These are phyloP conservation scores for Archocentrus centrarchus DNA, from an alignment of 2,113 vertebrate species.

Conservation along the genomic window DNA sequence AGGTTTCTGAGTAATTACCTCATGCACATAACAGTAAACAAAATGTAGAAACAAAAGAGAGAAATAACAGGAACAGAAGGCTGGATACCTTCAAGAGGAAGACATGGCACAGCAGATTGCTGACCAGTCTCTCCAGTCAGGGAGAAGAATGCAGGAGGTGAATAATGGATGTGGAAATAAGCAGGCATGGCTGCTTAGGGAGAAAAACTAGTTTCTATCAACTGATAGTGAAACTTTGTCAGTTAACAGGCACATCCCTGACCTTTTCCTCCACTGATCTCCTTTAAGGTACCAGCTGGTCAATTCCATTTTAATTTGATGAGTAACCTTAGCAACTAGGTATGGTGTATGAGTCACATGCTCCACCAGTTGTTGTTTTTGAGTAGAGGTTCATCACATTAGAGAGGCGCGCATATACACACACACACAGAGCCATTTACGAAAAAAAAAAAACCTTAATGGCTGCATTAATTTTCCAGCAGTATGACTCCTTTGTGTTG, in stretches of 20 bases:
- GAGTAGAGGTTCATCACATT: constrained; percentile 36
- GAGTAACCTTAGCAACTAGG: constrained; percentile 49
- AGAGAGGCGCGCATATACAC: constrained; percentile 15
- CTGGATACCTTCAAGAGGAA: background rate
- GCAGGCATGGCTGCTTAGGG: background rate
- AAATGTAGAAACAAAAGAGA: background rate
- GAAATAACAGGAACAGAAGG: background rate
- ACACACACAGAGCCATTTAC: background rate
- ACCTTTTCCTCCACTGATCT: constrained; percentile 38
- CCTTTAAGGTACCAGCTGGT: background rate
- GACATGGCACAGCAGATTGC: background rate
- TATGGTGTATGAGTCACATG: constrained; percentile 22
- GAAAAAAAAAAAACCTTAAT: constrained; percentile 23
- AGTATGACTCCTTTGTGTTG: constrained; percentile 43
- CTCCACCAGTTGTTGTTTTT: constrained; percentile 20
- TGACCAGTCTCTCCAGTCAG: background rate
- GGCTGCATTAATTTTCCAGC: constrained; percentile 45
- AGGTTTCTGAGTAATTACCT: background rate
- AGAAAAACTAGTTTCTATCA: constrained; percentile 9
- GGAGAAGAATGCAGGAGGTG: background rate
- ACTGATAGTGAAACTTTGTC: constrained; percentile 16
- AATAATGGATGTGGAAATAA: constrained; percentile 23
- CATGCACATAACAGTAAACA: background rate
- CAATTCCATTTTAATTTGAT: constrained; percentile 37
- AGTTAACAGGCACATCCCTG: background rate